phyloP scores from a whole-genome alignment of 1,140 invertebrate species.

The Drosophila azteca region DNA sequence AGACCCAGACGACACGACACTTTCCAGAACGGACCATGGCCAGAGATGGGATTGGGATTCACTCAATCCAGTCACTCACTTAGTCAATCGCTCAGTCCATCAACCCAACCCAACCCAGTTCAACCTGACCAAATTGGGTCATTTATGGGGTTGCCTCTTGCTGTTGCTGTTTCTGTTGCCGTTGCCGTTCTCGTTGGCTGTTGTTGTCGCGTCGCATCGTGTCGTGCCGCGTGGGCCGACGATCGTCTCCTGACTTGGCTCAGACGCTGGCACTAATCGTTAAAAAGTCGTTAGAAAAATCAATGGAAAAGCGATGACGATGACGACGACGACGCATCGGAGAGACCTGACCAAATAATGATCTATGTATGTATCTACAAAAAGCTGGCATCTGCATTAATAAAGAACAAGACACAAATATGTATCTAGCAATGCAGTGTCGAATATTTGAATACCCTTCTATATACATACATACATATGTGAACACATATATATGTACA shows the following conservation, averaged over 20 bases:
- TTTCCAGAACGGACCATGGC: conserved; percentile 39
- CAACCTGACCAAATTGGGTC: conserved; percentile 76
- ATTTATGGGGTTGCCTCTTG: conserved; percentile 67
- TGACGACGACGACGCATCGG: conserved; percentile 52
- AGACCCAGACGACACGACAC: conserved; percentile 25
- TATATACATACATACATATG: not conserved
- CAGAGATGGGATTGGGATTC: not conserved
- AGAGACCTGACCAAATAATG: conserved; percentile 35
- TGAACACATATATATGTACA: too few relatives aligned
- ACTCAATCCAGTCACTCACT: conserved; percentile 13
- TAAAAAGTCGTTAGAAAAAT: conserved; percentile 76
- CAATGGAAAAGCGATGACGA: conserved; percentile 70
- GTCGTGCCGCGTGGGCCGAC: conserved; percentile 48
- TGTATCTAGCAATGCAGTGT: not conserved
- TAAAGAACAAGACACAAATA: not conserved
- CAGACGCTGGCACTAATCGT: conserved; percentile 73
- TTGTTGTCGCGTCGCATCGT: not conserved
- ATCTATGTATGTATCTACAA: conserved; percentile 60
- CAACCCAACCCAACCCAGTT: conserved; percentile 48
- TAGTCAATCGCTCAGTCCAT: conserved; percentile 19
- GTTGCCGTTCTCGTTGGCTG: conserved; percentile 1
- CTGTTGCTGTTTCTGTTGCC: not conserved
- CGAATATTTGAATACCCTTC: conserved; percentile 4
- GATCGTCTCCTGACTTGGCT: conserved; percentile 44
- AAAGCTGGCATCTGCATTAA: conserved; percentile 1